Evolutionary conservation across 2,113 vertebrate species (phyloP).

Genomic region (Pipra filicauda): DNA sequence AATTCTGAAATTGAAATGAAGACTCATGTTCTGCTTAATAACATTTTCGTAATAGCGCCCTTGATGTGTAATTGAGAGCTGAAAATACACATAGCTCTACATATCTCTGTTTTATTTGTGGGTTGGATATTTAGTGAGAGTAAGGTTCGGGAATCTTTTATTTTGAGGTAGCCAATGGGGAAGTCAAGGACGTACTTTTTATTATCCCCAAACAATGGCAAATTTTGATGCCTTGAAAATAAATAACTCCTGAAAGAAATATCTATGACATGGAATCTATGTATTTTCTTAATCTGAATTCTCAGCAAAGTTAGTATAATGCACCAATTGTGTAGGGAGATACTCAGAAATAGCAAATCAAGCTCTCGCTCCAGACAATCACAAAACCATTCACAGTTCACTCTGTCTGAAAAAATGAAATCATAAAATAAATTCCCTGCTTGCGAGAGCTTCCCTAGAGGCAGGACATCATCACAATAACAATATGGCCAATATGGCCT

Average conservation of each 20-base stretch:
- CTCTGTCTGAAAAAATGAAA: neutral
- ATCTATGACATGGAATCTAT: neutral
- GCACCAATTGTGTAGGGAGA: neutral
- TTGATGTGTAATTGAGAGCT: neutral
- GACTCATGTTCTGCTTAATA: neutral
- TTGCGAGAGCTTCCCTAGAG: neutral
- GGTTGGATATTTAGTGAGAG: neutral
- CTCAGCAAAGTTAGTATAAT: neutral
- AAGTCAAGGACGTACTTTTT: neutral
- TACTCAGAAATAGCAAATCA: neutral
- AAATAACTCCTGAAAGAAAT: neutral
- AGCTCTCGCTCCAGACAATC: neutral
- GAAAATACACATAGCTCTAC: neutral
- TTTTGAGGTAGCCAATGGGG: neutral
- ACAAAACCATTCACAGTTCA: neutral
- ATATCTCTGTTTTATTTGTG: neutral
- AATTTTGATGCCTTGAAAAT: neutral
- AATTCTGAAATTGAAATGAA: neutral
- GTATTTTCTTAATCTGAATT: neutral
- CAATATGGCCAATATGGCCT: neutral
- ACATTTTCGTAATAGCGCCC: neutral
- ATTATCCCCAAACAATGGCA: neutral
- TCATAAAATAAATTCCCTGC: neutral
- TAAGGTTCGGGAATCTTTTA: neutral
- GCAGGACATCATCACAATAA: neutral